Conservation (phyloP, 2,113 vertebrate species). For the Geococcyx californianus region DNA sequence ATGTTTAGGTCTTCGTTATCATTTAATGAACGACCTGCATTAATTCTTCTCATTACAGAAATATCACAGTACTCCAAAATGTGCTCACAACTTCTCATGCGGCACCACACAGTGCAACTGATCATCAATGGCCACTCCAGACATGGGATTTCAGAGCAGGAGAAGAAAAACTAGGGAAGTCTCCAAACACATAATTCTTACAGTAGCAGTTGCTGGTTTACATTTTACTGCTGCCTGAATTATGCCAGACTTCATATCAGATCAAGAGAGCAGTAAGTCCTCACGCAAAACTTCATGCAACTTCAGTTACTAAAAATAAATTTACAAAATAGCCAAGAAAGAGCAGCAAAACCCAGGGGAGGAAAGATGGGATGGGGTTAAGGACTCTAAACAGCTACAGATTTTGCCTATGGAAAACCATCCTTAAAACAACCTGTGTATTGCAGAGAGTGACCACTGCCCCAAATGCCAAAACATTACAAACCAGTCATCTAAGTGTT, state of each 20-base stretch:
- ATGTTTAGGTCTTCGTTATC: not conserved
- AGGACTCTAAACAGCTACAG: not conserved
- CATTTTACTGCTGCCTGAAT: not conserved
- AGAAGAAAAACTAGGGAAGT: not conserved
- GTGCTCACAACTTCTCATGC: fast-evolving
- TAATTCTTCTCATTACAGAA: not conserved
- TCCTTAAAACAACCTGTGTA: not conserved
- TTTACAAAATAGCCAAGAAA: not conserved
- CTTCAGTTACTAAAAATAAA: not conserved
- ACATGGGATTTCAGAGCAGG: not conserved
- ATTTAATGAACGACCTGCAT: not conserved
- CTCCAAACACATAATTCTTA: not conserved
- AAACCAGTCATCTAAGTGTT: not conserved
- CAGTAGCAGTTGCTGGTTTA: not conserved
- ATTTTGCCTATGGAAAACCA: not conserved
- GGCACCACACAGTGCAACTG: not conserved
- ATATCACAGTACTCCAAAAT: not conserved
- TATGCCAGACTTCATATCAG: not conserved
- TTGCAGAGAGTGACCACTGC: not conserved
- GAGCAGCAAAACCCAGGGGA: not conserved
- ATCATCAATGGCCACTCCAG: not conserved
- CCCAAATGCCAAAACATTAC: not conserved
- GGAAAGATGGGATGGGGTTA: not conserved
- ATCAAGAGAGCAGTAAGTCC: not conserved
- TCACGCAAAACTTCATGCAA: not conserved